Conservation (phyloP, 2,797 vertebrate genomes). For the Hapalemur alaotrensis region DNA sequence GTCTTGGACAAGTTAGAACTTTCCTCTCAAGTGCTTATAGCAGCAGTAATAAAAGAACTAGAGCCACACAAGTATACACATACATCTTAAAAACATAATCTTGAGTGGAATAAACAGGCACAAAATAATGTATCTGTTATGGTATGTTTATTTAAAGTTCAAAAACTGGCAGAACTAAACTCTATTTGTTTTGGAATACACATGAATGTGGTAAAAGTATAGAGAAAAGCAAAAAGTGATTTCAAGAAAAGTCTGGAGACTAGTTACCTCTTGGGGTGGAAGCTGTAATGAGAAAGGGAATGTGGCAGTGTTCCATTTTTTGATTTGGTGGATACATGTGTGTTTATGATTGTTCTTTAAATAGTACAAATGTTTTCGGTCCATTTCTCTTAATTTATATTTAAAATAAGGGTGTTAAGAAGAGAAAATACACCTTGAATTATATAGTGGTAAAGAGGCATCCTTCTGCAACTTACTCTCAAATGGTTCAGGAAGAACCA, state of each 20-base stretch:
- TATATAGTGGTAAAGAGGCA: not conserved
- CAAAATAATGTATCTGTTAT: not conserved
- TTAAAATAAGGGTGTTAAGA: conserved; percentile 47
- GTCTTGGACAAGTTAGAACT: not conserved
- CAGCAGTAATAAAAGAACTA: not conserved
- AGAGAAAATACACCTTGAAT: not conserved
- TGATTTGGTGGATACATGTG: not conserved
- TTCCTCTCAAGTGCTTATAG: not conserved
- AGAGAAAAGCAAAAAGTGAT: not conserved
- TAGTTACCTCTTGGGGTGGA: not conserved
- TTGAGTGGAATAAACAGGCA: not conserved
- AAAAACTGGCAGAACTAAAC: not conserved
- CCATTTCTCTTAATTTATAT: not conserved
- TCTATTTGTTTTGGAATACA: not conserved
- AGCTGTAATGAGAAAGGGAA: not conserved
- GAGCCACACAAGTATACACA: not conserved
- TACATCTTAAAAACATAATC: not conserved
- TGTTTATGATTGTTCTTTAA: not conserved
- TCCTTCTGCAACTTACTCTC: conserved; percentile 10
- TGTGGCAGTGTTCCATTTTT: not conserved
- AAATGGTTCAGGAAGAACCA: conserved; percentile 2
- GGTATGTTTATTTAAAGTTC: not conserved
- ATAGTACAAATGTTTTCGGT: not conserved
- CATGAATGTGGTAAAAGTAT: not conserved
- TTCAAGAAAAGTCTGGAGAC: not conserved